These are phyloP conservation scores for Tachina lurida DNA, from an alignment of 2,888 invertebrate genomes.

Conservation along the genomic window DNA sequence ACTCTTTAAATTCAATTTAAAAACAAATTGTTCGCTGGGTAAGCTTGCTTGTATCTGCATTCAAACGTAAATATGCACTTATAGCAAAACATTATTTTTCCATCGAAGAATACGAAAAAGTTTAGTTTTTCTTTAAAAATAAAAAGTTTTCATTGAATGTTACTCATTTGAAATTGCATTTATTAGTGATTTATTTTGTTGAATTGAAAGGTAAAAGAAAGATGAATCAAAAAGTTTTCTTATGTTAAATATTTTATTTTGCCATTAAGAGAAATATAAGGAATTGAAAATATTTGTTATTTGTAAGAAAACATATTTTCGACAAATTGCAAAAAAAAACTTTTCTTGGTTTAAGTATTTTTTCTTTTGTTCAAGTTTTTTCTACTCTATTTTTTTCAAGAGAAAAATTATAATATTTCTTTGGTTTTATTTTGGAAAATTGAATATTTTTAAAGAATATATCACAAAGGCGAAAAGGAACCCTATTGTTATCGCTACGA, in stretches of 20 bases:
- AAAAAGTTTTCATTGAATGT: constrained; percentile 32
- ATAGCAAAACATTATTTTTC: constrained; percentile 12
- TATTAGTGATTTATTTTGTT: constrained; percentile 25
- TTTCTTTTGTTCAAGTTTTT: too few relatives aligned
- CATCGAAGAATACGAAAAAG: background rate
- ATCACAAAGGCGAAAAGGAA: too few relatives aligned
- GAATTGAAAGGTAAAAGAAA: constrained; percentile 38
- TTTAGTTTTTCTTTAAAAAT: background rate
- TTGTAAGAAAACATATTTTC: too few relatives aligned
- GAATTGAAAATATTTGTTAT: too few relatives aligned
- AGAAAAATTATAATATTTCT: too few relatives aligned
- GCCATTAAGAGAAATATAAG: background rate
- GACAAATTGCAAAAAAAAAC: too few relatives aligned
- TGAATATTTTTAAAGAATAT: too few relatives aligned
- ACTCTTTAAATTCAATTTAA: too few relatives aligned
- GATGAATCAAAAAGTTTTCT: constrained; percentile 25
- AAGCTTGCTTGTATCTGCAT: background rate
- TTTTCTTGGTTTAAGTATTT: too few relatives aligned
- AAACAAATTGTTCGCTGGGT: background rate
- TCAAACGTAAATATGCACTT: background rate
- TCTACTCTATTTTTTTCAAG: too few relatives aligned
- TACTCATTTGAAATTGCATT: constrained; percentile 45
- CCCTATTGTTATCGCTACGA: too few relatives aligned
- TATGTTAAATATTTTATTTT: background rate
- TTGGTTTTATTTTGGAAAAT: too few relatives aligned